A percentile compares a stretch with the other conserved stretches of the same genome.
phyloP scores from a whole-genome alignment of 1,140 invertebrate species.

The Lepidurus arcticus region DNA sequence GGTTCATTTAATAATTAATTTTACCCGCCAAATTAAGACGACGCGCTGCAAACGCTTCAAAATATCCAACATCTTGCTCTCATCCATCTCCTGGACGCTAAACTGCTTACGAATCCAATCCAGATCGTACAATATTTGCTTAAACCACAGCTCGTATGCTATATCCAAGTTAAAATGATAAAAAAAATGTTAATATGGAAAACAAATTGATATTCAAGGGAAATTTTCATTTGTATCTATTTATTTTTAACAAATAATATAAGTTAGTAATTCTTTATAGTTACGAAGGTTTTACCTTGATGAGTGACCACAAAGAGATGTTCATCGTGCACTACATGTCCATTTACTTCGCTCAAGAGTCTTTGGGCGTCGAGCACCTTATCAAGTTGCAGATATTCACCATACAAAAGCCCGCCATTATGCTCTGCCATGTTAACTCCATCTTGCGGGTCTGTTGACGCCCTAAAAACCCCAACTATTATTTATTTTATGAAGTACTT shows the following conservation, averaged over 20 bases:
- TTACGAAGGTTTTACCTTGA: slow-evolving; percentile 65
- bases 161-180: slow-evolving; percentile 41
- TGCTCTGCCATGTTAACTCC: slow-evolving; percentile 38
- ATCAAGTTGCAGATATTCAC: slow-evolving; percentile 80
- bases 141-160: slow-evolving; percentile 99
- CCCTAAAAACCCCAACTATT: not conserved
- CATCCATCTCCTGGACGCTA: slow-evolving; percentile 65
- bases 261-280: slow-evolving; percentile 16
- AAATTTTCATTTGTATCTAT: slow-evolving; percentile 27
- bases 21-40: slow-evolving; percentile 89
- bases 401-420: slow-evolving; percentile 64
- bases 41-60: slow-evolving; percentile 85
- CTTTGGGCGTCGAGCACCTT: slow-evolving; percentile 79
- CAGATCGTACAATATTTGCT: slow-evolving; percentile 95
- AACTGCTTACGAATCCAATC: slow-evolving; percentile 85
- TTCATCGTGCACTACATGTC: slow-evolving; percentile 83
- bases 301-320: slow-evolving; percentile 96
- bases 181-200: not conserved
- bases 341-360: slow-evolving; percentile 65
- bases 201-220: slow-evolving; percentile 29
- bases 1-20: slow-evolving; percentile 26
- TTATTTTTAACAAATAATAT: not conserved
- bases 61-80: slow-evolving; percentile 87
- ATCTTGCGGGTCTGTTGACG: slow-evolving; percentile 33
- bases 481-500: not conserved